These are phyloP conservation scores for Hydropsyche tenuis DNA, from an alignment of 1,140 invertebrate species.

Conservation along the genomic window DNA sequence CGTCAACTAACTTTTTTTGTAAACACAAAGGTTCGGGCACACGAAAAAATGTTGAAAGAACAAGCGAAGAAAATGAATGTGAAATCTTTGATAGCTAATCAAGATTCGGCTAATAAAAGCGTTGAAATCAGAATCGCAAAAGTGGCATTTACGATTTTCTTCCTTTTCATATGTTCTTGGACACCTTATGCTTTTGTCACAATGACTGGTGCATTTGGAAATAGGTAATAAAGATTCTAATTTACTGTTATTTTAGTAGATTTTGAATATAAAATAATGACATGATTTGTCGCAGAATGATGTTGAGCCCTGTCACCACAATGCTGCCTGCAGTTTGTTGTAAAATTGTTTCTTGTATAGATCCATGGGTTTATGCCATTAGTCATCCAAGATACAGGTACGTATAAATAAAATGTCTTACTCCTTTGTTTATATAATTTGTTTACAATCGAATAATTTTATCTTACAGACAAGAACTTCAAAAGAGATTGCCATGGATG, in stretches of 20 bases:
- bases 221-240: constrained; percentile 61
- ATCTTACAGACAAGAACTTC: constrained; percentile 62
- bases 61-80: constrained; percentile 87
- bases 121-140: constrained; percentile 78
- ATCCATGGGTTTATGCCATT: constrained; percentile 81
- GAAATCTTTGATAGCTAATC: constrained; percentile 73
- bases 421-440: not conserved
- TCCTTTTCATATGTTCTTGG: constrained; percentile 77
- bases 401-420: not conserved
- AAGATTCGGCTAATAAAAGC: constrained; percentile 69
- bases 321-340: constrained; percentile 77
- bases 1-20: not conserved
- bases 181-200: constrained; percentile 77
- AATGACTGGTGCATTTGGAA: constrained; percentile 75
- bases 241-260: not conserved
- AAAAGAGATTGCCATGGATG: constrained; percentile 75
- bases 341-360: constrained; percentile 77
- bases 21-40: constrained; percentile 65
- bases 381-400: constrained; percentile 78
- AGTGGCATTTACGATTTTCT: constrained; percentile 78
- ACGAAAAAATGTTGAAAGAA: constrained; percentile 79
- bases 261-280: constrained; percentile 2
- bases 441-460: constrained; percentile 33
- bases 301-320: constrained; percentile 71
- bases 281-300: constrained; percentile 55